Conservation (phyloP, 2,797 vertebrate species). For the Sitta carolinensis region DNA sequence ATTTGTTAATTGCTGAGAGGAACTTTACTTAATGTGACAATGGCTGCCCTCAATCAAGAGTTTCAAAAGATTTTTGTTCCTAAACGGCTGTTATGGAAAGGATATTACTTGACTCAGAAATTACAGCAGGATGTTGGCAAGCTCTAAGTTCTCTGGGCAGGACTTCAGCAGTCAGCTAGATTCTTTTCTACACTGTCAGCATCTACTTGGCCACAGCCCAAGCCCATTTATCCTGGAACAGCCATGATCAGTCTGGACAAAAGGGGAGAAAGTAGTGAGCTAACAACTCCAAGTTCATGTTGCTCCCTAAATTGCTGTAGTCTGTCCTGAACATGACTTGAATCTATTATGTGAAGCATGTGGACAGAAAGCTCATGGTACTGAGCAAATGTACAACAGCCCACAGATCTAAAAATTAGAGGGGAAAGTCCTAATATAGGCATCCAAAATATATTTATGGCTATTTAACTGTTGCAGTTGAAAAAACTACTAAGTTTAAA, state of each 20-base stretch:
- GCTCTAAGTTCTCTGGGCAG: background rate
- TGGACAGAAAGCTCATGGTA: background rate
- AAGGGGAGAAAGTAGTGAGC: background rate
- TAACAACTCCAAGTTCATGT: background rate
- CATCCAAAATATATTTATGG: background rate
- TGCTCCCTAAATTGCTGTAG: background rate
- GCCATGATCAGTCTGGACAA: background rate
- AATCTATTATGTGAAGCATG: background rate
- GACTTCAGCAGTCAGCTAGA: background rate
- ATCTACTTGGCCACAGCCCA: conserved; percentile 6
- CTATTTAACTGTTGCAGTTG: background rate
- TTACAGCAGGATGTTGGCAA: conserved; percentile 19
- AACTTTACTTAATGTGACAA: background rate
- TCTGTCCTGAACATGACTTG: background rate
- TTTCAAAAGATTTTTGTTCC: conserved; percentile 18
- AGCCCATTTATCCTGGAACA: conserved; percentile 6
- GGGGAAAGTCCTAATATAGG: background rate
- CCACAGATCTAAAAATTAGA: background rate
- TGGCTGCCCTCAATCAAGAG: background rate
- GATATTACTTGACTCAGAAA: conserved; percentile 20
- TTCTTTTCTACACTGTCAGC: background rate
- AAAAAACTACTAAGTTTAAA: background rate
- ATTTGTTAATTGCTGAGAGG: conserved; percentile 17
- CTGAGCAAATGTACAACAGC: background rate
- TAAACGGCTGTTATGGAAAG: background rate